Conservation (phyloP, 2,797 vertebrate genomes). For the Sorex maritimensis region DNA sequence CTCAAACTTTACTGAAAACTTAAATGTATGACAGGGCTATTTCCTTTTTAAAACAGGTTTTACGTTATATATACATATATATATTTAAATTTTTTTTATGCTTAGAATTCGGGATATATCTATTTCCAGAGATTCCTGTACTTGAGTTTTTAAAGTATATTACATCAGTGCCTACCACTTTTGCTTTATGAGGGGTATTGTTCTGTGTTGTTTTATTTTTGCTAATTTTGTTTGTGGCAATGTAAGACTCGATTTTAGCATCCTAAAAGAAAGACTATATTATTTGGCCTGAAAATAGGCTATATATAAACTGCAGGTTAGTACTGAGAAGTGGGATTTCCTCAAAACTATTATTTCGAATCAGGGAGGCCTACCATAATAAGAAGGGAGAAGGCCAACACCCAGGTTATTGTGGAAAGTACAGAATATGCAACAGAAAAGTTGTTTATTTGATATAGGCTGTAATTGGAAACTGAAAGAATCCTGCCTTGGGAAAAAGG, state of each 20-base stretch:
- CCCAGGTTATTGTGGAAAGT: conserved; percentile 73
- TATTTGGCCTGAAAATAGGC: conserved; percentile 65
- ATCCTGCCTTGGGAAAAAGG: conserved; percentile 67
- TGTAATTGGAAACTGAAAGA: conserved; percentile 79
- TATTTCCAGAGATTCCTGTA: conserved; percentile 65
- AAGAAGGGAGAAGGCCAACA: conserved; percentile 69
- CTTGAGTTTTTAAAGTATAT: conserved; percentile 53
- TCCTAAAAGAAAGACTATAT: conserved; percentile 73
- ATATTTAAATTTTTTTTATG: conserved; percentile 60
- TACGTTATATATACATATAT: conserved; percentile 68
- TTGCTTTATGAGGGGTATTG: conserved; percentile 29
- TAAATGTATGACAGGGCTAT: conserved; percentile 66
- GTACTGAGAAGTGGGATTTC: conserved; percentile 61
- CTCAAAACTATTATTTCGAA: conserved; percentile 70
- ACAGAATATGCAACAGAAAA: conserved; percentile 65
- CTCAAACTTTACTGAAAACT: conserved; percentile 70
- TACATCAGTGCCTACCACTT: conserved; percentile 66
- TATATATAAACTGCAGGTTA: conserved; percentile 72
- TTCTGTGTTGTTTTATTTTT: conserved; percentile 66
- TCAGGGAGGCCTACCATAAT: conserved; percentile 62
- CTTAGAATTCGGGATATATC: conserved; percentile 47
- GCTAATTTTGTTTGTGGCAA: conserved; percentile 72
- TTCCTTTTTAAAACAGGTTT: conserved; percentile 63
- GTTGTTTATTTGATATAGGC: conserved; percentile 76
- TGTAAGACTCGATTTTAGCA: conserved; percentile 67